Percentiles rank a stretch among this genome's conserved stretches.
These are phyloP conservation scores for Merops nubicus DNA, from an alignment of 2,113 vertebrate species.

Conservation along the genomic window DNA sequence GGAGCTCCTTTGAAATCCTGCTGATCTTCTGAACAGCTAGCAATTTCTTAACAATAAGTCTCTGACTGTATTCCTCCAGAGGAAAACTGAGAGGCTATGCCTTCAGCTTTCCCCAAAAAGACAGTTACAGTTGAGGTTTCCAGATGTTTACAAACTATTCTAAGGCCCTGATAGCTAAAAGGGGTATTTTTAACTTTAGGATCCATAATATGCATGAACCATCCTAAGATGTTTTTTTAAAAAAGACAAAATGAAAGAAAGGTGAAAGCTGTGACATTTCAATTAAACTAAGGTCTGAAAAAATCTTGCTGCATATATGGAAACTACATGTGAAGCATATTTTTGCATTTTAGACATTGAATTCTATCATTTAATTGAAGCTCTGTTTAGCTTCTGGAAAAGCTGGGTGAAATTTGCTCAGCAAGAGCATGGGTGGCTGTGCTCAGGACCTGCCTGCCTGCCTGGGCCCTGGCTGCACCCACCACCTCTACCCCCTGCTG, in stretches of 20 bases:
- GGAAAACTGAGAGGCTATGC: not conserved
- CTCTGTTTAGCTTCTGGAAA: not conserved
- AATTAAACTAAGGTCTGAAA: not conserved
- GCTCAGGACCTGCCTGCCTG: accelerated
- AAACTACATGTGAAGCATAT: not conserved
- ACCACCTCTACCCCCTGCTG: no score
- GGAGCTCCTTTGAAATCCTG: not conserved
- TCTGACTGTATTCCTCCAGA: not conserved
- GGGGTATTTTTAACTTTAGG: not conserved
- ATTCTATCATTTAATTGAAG: not conserved
- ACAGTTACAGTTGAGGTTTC: not conserved
- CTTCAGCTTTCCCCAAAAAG: not conserved
- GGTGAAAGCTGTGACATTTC: no score
- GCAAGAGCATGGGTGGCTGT: not conserved
- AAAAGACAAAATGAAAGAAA: not conserved
- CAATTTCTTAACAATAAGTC: not conserved
- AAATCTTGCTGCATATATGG: not conserved
- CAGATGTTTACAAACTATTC: not conserved
- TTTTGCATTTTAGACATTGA: not conserved
- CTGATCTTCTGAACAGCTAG: not conserved
- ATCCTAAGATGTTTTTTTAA: not conserved
- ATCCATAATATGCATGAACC: not conserved
- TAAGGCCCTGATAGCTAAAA: not conserved
- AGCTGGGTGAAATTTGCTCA: not conserved
- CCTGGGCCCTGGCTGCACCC: not conserved